These are phyloP conservation scores for Toxotes chatareus DNA, from an alignment of 2,113 vertebrate species.

Conservation along the genomic window DNA sequence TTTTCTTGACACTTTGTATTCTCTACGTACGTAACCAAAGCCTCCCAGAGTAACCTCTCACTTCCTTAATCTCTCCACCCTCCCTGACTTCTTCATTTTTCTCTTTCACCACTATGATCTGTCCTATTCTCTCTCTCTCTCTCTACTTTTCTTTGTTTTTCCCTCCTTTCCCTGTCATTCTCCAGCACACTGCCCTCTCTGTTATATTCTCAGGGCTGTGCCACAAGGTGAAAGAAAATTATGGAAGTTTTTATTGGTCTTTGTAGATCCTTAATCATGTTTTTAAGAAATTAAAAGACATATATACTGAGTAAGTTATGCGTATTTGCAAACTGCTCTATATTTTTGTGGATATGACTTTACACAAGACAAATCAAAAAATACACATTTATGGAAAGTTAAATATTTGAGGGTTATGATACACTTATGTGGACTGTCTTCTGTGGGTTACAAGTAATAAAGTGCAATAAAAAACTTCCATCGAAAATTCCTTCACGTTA, in stretches of 20 bases:
- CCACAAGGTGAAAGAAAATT: constrained; percentile 65
- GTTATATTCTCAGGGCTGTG: constrained; percentile 53
- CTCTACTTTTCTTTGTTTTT: constrained; percentile 41
- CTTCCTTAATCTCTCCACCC: constrained; percentile 54
- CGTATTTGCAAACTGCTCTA: too few relatives aligned
- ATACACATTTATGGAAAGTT: too few relatives aligned
- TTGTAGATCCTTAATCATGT: too few relatives aligned
- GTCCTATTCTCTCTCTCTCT: constrained; percentile 11
- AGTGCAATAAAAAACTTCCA: too few relatives aligned
- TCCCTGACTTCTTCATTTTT: constrained; percentile 42
- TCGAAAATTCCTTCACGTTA: constrained; percentile 35
- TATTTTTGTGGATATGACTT: too few relatives aligned
- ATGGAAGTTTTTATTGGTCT: too few relatives aligned
- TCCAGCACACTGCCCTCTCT: not conserved
- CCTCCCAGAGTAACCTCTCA: constrained; percentile 54
- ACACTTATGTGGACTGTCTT: too few relatives aligned
- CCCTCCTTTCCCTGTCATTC: constrained; percentile 30
- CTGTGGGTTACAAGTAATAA: too few relatives aligned
- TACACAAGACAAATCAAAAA: too few relatives aligned
- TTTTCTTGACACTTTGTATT: constrained; percentile 76
- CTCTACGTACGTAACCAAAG: constrained; percentile 78
- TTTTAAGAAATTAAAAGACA: too few relatives aligned
- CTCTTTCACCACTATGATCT: constrained; percentile 62
- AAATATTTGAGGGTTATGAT: too few relatives aligned
- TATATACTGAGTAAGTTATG: too few relatives aligned